phyloP scores from a whole-genome alignment of 2,888 invertebrate genomes.

The Lutraria lutraria region DNA sequence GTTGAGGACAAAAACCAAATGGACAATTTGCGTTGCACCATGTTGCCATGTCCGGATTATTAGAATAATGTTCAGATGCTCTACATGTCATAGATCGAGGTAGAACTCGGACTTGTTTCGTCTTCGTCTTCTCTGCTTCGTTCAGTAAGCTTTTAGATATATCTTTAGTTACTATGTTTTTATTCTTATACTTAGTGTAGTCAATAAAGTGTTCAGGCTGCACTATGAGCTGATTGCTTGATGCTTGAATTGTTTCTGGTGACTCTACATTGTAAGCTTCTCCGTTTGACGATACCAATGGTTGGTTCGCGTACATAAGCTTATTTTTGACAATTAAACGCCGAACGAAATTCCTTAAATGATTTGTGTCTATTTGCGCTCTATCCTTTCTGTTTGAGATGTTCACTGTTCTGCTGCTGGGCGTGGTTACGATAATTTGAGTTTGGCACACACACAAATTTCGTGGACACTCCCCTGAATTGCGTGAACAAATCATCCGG shows the following conservation, averaged over 20 bases:
- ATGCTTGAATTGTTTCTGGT: not conserved
- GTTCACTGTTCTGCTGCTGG: not conserved
- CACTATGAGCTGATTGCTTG: not conserved
- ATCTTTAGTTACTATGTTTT: not conserved
- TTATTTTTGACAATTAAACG: conserved; percentile 17
- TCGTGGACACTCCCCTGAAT: conserved; percentile 24
- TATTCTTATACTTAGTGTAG: not conserved
- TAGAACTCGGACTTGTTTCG: not conserved
- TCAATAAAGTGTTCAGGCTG: not conserved
- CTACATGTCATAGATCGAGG: conserved; percentile 31
- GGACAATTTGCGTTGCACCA: conserved; percentile 66
- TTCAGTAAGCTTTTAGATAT: not conserved
- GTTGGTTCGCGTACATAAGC: conserved; percentile 1
- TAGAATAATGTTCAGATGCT: conserved; percentile 46
- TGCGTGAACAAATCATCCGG: conserved; percentile 30
- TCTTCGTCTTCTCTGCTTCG: not conserved
- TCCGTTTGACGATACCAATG: not conserved
- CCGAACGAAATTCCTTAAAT: conserved; percentile 31
- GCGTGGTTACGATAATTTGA: not conserved
- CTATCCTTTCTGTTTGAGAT: not conserved
- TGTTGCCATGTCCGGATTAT: conserved; percentile 54
- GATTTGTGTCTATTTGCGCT: not conserved
- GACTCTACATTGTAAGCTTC: not conserved
- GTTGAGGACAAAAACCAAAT: conserved; percentile 61
- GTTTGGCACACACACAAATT: conserved; percentile 31